phyloP scores from a whole-genome alignment of 2,888 invertebrate species.

The Drosophila recens region DNA sequence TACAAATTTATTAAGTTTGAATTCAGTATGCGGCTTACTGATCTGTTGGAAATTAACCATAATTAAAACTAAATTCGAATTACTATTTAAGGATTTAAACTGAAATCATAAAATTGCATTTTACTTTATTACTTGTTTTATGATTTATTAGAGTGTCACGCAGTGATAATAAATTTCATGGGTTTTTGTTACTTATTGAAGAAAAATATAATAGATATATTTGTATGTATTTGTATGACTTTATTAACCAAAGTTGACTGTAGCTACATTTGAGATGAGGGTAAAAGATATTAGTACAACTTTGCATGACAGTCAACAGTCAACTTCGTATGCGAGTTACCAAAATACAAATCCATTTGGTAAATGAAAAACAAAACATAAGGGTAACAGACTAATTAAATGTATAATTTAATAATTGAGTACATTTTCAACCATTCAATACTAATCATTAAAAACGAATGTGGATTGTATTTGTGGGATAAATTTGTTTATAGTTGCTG shows the following conservation, averaged over 20 bases:
- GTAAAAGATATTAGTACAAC: conserved; percentile 52
- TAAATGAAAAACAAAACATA: conserved; percentile 62
- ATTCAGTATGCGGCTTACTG: conserved; percentile 15
- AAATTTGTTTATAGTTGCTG: conserved; percentile 6
- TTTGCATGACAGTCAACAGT: conserved; percentile 58
- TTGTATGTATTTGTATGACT: conserved; percentile 38
- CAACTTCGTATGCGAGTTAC: conserved; percentile 55
- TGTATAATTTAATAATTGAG: conserved; percentile 44
- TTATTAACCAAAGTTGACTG: conserved; percentile 51
- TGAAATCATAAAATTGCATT: conserved; percentile 37
- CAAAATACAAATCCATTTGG: conserved; percentile 58
- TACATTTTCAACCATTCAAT: conserved; percentile 43
- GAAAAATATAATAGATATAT: conserved; percentile 38
- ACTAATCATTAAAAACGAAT: conserved; percentile 31
- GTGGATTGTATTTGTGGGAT: conserved; percentile 24
- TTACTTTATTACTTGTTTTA: conserved; percentile 47
- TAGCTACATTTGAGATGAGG: conserved; percentile 66
- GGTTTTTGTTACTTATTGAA: conserved; percentile 39
- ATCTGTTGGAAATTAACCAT: conserved; percentile 8
- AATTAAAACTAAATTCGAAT: conserved; percentile 10
- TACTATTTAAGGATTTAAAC: conserved; percentile 10
- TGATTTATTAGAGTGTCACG: conserved; percentile 48
- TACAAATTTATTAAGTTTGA: conserved; percentile 7
- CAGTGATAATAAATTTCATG: conserved; percentile 47
- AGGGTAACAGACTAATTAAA: conserved; percentile 80